phyloP scores from a whole-genome alignment of 2,888 invertebrate species.

The Alloplasta piceator region DNA sequence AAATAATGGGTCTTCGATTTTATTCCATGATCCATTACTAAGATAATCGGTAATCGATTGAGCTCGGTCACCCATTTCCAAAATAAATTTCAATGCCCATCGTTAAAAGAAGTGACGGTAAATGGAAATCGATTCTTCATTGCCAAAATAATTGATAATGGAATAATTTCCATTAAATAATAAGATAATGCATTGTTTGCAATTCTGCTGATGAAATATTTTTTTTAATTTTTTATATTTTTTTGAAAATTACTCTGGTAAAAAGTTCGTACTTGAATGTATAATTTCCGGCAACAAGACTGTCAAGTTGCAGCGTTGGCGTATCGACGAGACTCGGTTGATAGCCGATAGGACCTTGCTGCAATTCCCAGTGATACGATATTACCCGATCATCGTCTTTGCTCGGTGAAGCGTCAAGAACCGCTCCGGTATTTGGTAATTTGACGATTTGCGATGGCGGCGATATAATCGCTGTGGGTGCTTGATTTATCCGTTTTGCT shows the following conservation, averaged over 20 bases:
- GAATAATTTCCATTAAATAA: neutral
- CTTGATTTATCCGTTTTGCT: conserved; percentile 91
- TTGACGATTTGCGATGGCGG: conserved; percentile 94
- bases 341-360: conserved; percentile 93
- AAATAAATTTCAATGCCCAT: no score
- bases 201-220: no score
- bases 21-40: no score
- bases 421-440: conserved; percentile 94
- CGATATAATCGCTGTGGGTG: conserved; percentile 93
- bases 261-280: conserved; percentile 87
- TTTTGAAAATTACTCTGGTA: conserved; percentile 2
- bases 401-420: conserved; percentile 93
- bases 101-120: neutral
- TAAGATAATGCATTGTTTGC: no score
- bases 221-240: no score
- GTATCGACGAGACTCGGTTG: conserved; percentile 91
- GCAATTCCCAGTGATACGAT: conserved; percentile 96
- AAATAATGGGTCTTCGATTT: no score
- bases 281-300: conserved; percentile 95
- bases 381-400: conserved; percentile 93
- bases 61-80: no score
- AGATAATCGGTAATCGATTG: no score
- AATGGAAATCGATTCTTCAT: neutral
- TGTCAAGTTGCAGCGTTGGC: conserved; percentile 92
- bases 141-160: neutral